These are phyloP conservation scores for Avahi laniger DNA, from an alignment of 2,797 vertebrate genomes.

Conservation along the genomic window DNA sequence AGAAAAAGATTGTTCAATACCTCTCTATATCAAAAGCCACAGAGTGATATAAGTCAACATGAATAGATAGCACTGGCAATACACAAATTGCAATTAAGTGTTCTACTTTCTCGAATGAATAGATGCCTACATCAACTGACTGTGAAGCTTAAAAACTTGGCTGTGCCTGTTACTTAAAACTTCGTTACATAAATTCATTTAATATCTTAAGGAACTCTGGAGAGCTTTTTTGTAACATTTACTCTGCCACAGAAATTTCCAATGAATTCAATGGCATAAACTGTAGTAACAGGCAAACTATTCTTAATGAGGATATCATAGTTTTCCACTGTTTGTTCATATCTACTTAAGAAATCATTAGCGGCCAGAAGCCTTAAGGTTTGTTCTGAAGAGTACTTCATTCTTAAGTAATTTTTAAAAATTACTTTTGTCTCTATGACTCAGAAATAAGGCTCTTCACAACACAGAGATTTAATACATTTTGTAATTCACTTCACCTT, in stretches of 20 bases:
- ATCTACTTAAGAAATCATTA: constrained; percentile 3
- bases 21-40: constrained; percentile 54
- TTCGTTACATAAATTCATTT: not conserved
- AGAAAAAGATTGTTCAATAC: constrained; percentile 45
- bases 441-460: not conserved
- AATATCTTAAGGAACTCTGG: not conserved
- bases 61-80: constrained; percentile 29
- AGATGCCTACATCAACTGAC: not conserved
- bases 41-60: constrained; percentile 22
- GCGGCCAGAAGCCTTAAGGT: not conserved
- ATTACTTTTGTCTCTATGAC: not conserved
- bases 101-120: constrained; percentile 40
- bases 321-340: not conserved
- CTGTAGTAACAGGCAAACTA: not conserved
- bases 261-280: not conserved
- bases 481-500: constrained; percentile 8
- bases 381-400: not conserved
- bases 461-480: not conserved
- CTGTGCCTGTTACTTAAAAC: not conserved
- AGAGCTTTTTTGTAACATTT: not conserved
- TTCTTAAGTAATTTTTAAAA: not conserved
- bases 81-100: constrained; percentile 48
- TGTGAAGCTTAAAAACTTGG: not conserved
- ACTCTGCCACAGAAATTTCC: not conserved
- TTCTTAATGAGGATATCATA: not conserved